Percentiles rank a stretch among this genome's conserved stretches.
Conservation (phyloP, 2,888 invertebrate species). For the Crepidodera aurea region DNA sequence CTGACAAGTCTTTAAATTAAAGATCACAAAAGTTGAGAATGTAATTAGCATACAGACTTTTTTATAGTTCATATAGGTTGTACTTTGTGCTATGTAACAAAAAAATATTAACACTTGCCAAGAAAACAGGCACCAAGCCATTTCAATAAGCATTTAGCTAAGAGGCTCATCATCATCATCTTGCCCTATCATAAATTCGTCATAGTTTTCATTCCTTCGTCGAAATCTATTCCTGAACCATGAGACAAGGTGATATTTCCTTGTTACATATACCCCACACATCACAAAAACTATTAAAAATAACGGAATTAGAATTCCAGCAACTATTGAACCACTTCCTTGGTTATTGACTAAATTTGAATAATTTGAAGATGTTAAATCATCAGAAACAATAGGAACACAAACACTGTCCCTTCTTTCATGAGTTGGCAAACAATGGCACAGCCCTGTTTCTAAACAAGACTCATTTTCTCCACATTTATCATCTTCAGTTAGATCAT, state of each 20-base stretch:
- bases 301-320: slow-evolving; percentile 55
- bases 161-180: slow-evolving; percentile 54
- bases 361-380: slow-evolving; percentile 46
- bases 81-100: slow-evolving; percentile 21
- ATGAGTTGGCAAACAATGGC: slow-evolving; percentile 53
- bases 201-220: slow-evolving; percentile 58
- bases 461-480: slow-evolving; percentile 52
- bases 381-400: slow-evolving; percentile 31
- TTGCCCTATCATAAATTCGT: slow-evolving; percentile 62
- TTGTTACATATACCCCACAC: slow-evolving; percentile 54
- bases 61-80: slow-evolving; percentile 14
- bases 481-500: slow-evolving; percentile 36
- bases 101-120: slow-evolving; percentile 4
- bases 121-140: neutral
- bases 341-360: slow-evolving; percentile 52
- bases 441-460: slow-evolving; percentile 49
- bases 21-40: slow-evolving; percentile 4
- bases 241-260: slow-evolving; percentile 54
- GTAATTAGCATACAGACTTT: slow-evolving; percentile 3
- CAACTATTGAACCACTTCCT: slow-evolving; percentile 53
- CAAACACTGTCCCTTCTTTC: slow-evolving; percentile 45
- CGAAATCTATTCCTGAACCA: slow-evolving; percentile 56
- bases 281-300: slow-evolving; percentile 58
- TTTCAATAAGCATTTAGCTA: slow-evolving; percentile 17
- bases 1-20: slow-evolving; percentile 14